phyloP scores from a whole-genome alignment of 2,888 invertebrate species.

The Lapara coniferarum region DNA sequence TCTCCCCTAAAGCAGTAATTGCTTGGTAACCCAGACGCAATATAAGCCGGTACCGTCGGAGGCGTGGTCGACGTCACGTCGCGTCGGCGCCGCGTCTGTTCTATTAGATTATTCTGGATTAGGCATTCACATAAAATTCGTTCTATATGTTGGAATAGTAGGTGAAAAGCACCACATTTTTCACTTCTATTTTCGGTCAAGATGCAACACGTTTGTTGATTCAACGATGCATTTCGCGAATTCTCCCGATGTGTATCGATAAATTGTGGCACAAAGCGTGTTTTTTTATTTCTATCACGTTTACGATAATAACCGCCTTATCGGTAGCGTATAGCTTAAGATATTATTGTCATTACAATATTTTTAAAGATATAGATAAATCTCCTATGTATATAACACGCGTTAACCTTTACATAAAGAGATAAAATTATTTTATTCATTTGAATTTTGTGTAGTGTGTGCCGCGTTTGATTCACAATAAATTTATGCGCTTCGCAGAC shows the following conservation, averaged over 20 bases:
- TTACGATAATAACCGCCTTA: constrained; percentile 34
- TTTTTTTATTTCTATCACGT: constrained; percentile 13
- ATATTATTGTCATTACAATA: constrained; percentile 4
- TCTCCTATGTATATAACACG: constrained; percentile 33
- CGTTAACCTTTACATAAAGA: background rate
- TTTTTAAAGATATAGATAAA: constrained; percentile 30
- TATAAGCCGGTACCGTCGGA: constrained; percentile 61
- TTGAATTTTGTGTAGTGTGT: constrained; percentile 4
- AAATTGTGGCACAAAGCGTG: background rate
- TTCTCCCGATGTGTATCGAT: background rate
- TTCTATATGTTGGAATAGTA: background rate
- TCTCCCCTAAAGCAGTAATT: constrained; percentile 51
- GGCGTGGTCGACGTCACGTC: constrained; percentile 77
- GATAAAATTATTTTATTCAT: background rate
- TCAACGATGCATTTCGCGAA: constrained; percentile 8
- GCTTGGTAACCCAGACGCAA: constrained; percentile 55
- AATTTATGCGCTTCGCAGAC: constrained; percentile 64
- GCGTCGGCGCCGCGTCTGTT: constrained; percentile 70
- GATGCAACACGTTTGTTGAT: background rate
- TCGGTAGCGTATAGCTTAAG: constrained; percentile 38
- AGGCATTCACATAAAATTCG: constrained; percentile 18
- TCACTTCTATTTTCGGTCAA: background rate
- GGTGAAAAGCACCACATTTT: background rate
- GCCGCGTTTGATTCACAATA: constrained; percentile 54
- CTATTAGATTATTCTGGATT: constrained; percentile 64